These are phyloP conservation scores for Harpagifer antarcticus DNA, from an alignment of 2,797 vertebrate genomes.

Conservation along the genomic window DNA sequence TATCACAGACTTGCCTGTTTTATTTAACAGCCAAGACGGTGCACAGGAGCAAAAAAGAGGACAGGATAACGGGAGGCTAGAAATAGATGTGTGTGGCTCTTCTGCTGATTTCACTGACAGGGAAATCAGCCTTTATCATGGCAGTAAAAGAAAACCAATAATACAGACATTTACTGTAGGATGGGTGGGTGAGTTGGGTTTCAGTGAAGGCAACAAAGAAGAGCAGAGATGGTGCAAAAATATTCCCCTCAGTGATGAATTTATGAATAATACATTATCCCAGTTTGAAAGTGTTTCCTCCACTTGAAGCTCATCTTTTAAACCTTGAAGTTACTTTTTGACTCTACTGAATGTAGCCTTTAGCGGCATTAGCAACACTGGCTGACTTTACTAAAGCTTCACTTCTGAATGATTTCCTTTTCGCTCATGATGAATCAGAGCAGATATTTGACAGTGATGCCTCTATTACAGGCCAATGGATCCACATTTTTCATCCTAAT, in stretches of 20 bases:
- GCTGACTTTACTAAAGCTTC: constrained; percentile 26
- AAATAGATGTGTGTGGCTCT: constrained; percentile 8
- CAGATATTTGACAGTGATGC: constrained; percentile 58
- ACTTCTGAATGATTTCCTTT: constrained; percentile 28
- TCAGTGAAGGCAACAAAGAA: constrained; percentile 45
- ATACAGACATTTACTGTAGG: background rate
- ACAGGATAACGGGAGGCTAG: constrained; percentile 8
- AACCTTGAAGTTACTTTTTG: constrained; percentile 40
- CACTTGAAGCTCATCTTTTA: constrained; percentile 55
- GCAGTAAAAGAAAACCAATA: constrained; percentile 14
- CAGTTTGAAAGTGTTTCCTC: constrained; percentile 53
- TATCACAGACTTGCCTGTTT: constrained; percentile 49
- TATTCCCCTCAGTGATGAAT: constrained; percentile 48
- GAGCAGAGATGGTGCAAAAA: constrained; percentile 32
- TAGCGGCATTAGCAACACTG: constrained; percentile 35
- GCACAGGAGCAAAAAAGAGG: constrained; percentile 9
- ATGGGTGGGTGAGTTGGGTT: background rate
- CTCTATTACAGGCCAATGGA: constrained; percentile 54
- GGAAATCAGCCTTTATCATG: constrained; percentile 29
- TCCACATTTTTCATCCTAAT: constrained; percentile 79
- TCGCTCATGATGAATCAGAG: constrained; percentile 48
- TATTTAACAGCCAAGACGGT: constrained; percentile 44
- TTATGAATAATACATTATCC: constrained; percentile 61
- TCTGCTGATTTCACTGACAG: constrained; percentile 24
- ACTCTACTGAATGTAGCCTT: constrained; percentile 30